Evolutionary conservation across 2,113 vertebrate genomes (phyloP).

Genomic region (Corvus cornix): DNA sequence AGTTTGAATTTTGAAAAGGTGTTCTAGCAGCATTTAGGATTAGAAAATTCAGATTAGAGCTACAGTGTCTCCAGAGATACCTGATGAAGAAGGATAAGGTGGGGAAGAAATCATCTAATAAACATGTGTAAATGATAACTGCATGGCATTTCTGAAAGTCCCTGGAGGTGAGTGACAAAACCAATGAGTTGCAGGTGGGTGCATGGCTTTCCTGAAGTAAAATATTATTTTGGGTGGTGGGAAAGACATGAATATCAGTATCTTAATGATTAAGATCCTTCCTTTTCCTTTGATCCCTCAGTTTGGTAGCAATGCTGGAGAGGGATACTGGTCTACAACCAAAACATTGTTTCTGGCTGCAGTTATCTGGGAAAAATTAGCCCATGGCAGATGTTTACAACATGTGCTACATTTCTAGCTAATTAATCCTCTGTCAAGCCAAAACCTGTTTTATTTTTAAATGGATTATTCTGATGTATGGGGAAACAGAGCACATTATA

Average conservation of each 20-base stretch:
- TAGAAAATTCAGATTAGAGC: background rate
- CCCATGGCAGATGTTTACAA: background rate
- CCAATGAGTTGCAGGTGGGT: background rate
- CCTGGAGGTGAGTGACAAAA: background rate
- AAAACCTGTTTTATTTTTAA: background rate
- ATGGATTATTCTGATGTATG: background rate
- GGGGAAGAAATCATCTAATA: background rate
- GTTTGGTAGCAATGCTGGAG: background rate
- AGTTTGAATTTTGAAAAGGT: background rate
- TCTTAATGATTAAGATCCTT: background rate
- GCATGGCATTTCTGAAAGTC: background rate
- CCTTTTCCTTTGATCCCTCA: background rate
- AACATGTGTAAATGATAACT: background rate
- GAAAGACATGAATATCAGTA: background rate
- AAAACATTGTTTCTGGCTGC: background rate
- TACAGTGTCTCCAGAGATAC: background rate
- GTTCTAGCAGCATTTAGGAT: background rate
- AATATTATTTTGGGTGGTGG: background rate
- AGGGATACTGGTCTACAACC: background rate
- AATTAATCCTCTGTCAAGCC: background rate
- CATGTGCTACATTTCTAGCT: background rate
- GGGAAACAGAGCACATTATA: background rate
- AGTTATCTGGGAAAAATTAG: background rate
- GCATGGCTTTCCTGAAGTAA: background rate
- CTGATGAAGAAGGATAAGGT: background rate